Evolutionary conservation across 2,797 vertebrate species (phyloP), one percentile per base, ranked within the genome.

Genomic region (Danio aesculapii): DNA sequence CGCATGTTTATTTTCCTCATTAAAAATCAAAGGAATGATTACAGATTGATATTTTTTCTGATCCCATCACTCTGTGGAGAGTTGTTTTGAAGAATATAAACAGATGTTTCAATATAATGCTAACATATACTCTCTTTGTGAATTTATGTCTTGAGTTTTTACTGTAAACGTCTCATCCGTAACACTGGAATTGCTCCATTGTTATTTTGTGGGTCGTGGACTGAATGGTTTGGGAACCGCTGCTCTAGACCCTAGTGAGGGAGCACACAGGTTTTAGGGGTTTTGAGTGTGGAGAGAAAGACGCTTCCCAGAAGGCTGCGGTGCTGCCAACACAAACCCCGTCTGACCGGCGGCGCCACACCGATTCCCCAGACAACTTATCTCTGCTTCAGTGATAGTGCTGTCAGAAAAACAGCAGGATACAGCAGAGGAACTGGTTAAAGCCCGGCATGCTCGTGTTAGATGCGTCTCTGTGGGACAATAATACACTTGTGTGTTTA

Each of bases 381-480:
- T 95, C 94, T 94, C 83, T 82, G 84, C 84, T 90, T 85, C 90
- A 88, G 89, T 91, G 94, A 95, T 95, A 94, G 90, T 85, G 87
- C 90, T 94, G 94, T 94, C 93, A 94, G 93, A 95, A 93, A 93
- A 94, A 92, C 90, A 91, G 93, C 91, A 93, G 93, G 92, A 94
- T 90, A 94, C 92, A 91, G 89, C 85, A 86, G 90, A 93, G 90
- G 92, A 93, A 94, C 92, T 92, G 90, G 93, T 93, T 93, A 94
- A 92, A 90, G 88, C 66, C 67, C 43, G 6, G 12, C 63, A 66
- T 86, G 81, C 57, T 86, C 85, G 85, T 83, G 77, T 86, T 47
- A 43, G 66, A 77, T 57, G 75, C 49, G 50, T 86, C 75, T 78
- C 74, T 21, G 70, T 67, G 59, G 46, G 84, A 81, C 79, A 76